Conservation (phyloP, 2,797 vertebrate species). For the Danio aesculapii region DNA sequence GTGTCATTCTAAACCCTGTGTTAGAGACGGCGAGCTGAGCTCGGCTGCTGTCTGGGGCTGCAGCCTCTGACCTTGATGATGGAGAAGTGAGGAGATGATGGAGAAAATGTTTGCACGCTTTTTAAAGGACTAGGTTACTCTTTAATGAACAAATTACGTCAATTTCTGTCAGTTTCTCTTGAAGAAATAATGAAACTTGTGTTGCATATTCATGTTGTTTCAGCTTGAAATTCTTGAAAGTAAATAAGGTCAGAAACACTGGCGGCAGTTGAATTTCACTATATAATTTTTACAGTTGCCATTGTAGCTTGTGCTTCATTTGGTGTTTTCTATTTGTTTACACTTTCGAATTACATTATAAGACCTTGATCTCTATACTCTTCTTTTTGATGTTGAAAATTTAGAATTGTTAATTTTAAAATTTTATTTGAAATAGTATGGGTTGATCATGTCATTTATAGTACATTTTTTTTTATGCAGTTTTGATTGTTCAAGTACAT, state of each 20-base stretch:
- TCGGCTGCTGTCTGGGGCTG: slow-evolving; percentile 49
- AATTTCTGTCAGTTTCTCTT: neutral
- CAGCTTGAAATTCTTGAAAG: neutral
- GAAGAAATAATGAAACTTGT: neutral
- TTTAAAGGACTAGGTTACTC: neutral
- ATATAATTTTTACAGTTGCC: neutral
- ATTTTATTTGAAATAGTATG: too few species aligned
- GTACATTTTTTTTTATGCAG: too few species aligned
- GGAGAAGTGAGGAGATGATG: slow-evolving; percentile 38
- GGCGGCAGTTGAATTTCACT: neutral
- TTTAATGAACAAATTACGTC: neutral
- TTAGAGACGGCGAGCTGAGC: slow-evolving; percentile 23
- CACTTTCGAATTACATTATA: too few species aligned
- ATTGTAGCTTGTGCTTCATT: too few species aligned
- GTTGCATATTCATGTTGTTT: neutral
- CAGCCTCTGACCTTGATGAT: slow-evolving; percentile 53
- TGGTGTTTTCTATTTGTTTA: too few species aligned
- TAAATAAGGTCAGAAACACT: neutral
- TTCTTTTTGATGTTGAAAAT: too few species aligned
- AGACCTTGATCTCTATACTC: too few species aligned
- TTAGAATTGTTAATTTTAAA: too few species aligned
- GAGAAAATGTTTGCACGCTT: slow-evolving; percentile 9
- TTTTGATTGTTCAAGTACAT: too few species aligned
- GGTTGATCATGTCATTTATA: too few species aligned
- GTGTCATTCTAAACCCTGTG: slow-evolving; percentile 56